Percentiles rank a stretch among this genome's conserved stretches.
Evolutionary conservation across 2,797 vertebrate genomes (phyloP).

Genomic region (Mycteria americana): DNA sequence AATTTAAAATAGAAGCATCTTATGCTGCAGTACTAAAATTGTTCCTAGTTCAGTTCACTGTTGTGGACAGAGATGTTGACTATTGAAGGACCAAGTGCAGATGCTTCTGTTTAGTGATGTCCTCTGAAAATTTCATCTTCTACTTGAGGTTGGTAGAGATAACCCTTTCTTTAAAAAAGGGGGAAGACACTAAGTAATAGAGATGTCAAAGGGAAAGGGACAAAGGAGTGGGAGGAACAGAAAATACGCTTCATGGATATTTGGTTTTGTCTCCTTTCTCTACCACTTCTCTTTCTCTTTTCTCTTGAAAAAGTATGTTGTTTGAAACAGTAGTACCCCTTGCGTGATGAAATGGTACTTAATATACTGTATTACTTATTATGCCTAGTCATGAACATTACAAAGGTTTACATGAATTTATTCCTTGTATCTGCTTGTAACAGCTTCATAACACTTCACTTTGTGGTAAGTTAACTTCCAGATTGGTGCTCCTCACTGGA

Average conservation of each 20-base stretch:
- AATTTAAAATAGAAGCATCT: not conserved
- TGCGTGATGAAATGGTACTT: not conserved
- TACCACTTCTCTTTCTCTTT: not conserved
- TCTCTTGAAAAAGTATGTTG: not conserved
- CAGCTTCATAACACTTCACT: not conserved
- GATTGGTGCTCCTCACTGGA: not conserved
- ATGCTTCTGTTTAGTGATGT: not conserved
- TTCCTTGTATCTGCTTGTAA: not conserved
- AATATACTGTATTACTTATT: not conserved
- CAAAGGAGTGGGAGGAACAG: not conserved
- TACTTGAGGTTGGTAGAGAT: not conserved
- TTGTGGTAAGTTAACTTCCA: not conserved
- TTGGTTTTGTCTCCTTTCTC: not conserved
- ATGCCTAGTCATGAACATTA: not conserved
- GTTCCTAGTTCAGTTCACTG: not conserved
- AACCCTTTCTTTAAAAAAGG: not conserved
- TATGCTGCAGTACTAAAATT: not conserved
- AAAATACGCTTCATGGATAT: not conserved
- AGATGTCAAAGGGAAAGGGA: not conserved
- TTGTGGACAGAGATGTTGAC: not conserved
- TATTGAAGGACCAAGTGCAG: not conserved
- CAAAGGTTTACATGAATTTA: not conserved
- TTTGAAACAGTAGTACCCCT: not conserved
- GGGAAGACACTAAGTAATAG: not conserved
- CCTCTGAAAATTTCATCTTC: not conserved